These are phyloP conservation scores for Meleagris gallopavo DNA, from an alignment of 2,113 vertebrate species.

Conservation along the genomic window DNA sequence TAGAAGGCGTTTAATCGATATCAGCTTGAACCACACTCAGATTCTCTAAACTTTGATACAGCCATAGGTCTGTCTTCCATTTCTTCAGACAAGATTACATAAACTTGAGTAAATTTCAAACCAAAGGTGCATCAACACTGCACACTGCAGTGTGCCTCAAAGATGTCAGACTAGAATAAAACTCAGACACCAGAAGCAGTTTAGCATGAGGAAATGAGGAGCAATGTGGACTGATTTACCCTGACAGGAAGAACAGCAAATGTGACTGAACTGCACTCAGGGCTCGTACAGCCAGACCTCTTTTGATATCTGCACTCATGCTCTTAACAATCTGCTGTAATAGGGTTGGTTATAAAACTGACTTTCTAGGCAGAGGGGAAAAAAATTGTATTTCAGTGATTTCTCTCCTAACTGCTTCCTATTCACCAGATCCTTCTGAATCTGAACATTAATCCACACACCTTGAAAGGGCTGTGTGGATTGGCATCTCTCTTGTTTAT, in stretches of 20 bases:
- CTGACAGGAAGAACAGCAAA: constrained; percentile 19
- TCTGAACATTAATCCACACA: neutral
- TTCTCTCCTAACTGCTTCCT: neutral
- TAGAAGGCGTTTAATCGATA: neutral
- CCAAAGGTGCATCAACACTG: neutral
- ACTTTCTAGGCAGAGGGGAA: neutral
- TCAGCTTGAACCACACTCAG: neutral
- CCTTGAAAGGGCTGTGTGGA: neutral
- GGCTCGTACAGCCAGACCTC: neutral
- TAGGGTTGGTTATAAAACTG: neutral
- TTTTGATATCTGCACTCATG: neutral
- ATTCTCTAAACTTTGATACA: neutral
- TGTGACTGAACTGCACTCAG: neutral
- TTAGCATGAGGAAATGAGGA: neutral
- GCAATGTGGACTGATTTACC: neutral
- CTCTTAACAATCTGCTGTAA: neutral
- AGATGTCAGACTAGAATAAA: neutral
- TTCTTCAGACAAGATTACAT: neutral
- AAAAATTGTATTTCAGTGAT: neutral
- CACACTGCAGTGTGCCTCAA: neutral
- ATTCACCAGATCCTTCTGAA: neutral
- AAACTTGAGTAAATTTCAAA: neutral
- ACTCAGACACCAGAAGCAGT: neutral
- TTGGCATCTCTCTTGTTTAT: neutral
- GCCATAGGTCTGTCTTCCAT: neutral